Conservation (phyloP, 2,113 vertebrate genomes). For the Amphilophus citrinellus region DNA sequence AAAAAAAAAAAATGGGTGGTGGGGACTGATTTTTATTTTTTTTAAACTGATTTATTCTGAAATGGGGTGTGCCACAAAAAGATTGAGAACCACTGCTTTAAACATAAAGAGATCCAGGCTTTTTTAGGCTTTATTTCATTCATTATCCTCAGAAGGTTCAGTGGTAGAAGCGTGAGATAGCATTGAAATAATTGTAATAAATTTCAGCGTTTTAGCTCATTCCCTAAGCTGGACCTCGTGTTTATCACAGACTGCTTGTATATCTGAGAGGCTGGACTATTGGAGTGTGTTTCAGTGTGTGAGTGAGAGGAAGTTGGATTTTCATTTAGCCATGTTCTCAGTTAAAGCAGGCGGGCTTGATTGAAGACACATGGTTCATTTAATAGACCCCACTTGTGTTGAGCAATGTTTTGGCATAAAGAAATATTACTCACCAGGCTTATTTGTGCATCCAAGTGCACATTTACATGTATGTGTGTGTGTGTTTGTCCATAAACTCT, state of each 20-base stretch:
- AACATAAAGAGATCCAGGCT: not conserved
- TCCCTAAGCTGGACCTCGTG: constrained; percentile 13
- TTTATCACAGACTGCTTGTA: not conserved
- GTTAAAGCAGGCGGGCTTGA: constrained; percentile 61
- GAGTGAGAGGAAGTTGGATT: constrained; percentile 46
- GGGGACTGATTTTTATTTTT: not conserved
- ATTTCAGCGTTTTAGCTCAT: not conserved
- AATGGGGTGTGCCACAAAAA: not conserved
- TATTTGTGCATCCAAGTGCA: constrained; percentile 40
- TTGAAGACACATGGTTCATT: constrained; percentile 79
- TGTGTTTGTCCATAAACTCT: not conserved
- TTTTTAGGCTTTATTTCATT: not conserved
- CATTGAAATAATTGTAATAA: constrained; percentile 3
- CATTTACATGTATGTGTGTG: not conserved
- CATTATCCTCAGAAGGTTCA: not conserved
- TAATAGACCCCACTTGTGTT: constrained; percentile 70
- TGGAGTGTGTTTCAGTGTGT: constrained; percentile 23
- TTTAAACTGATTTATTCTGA: not conserved
- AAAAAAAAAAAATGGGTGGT: not conserved
- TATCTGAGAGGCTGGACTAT: not conserved
- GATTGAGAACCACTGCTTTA: not conserved
- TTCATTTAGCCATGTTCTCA: constrained; percentile 48
- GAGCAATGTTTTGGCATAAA: constrained; percentile 70
- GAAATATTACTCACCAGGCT: constrained; percentile 25
- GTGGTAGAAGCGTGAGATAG: not conserved